Evolutionary conservation across 2,113 vertebrate species (phyloP).

Genomic region (Anoura caudifer): DNA sequence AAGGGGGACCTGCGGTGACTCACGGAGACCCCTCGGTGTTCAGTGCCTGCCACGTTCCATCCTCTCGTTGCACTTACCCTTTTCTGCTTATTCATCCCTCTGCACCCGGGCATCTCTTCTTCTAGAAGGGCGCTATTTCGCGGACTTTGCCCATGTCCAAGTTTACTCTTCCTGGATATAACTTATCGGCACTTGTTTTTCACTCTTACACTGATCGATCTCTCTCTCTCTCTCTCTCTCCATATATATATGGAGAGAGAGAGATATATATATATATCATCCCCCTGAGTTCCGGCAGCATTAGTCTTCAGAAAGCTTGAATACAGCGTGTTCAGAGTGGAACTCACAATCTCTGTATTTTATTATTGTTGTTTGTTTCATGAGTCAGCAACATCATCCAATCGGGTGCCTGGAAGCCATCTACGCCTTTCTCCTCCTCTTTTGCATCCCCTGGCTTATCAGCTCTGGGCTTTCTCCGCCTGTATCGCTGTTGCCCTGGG

Average conservation of each 20-base stretch:
- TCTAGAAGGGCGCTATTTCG: background rate
- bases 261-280: no score
- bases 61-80: background rate
- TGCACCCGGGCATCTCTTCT: background rate
- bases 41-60: background rate
- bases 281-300: background rate
- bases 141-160: background rate
- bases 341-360: background rate
- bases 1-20: accelerated
- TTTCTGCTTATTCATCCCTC: background rate
- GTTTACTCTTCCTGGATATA: background rate
- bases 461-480: background rate
- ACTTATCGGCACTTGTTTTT: background rate
- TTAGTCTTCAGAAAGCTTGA: background rate
- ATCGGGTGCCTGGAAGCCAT: background rate
- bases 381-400: background rate
- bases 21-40: background rate
- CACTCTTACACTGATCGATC: background rate
- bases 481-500: background rate
- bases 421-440: background rate
- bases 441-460: background rate
- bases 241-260: no score
- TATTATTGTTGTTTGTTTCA: background rate
- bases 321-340: background rate
- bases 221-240: no score